Base-by-base conservation (phyloP, 2,113 vertebrate species). In the Bufo gargarizans region DNA sequence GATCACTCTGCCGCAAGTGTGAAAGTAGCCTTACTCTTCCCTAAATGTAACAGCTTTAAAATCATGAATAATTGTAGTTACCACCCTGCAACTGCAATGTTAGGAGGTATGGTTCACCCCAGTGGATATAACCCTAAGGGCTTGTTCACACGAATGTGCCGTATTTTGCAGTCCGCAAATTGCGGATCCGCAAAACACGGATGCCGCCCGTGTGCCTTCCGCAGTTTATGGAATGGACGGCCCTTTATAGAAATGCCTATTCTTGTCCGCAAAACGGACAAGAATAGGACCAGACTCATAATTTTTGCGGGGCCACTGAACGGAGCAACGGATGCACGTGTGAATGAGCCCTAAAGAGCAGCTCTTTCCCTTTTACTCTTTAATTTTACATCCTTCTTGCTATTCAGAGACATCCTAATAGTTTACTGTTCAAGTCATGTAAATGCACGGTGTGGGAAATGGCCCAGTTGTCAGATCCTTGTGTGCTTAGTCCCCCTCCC, bases 401-500 rank as follows among this genome's bases (percentile, higher is more conserved):
- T 86, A 53, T 61, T 61, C 58, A 77, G 84, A 22, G 72, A 77
- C 16, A 63, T 79, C 59, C 17, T 65, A 17, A 86, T 56, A 76
- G 53, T 86, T 76, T 61, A 61, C 45, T 11, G 65, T 86, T 86
- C 20, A 78, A 63, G 76, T 55, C 17, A 86, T 17, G 19, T 43
- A 79, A 79, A 86, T 63, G 56, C 13, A 16, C 69, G 49, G 59
- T 88, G 22, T 72, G 19, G 74, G 78, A 72, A 88, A 59, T 59
- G 20, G 16, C 33, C 63, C 86, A 88, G 77, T 88, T 88, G 79
- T 82, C 63, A 67, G 14, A 67, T 33, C 59, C 49, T 22, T 78
- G 22, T 86, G 45, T 79, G 58, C 79, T 77, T 61, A 22, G 50
- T 11, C 77, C 53, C 76, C 49, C 49, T n/a, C 16, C 71, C 13